phyloP scores from a whole-genome alignment of 1,140 invertebrate species.

The Drosophila mauritiana region DNA sequence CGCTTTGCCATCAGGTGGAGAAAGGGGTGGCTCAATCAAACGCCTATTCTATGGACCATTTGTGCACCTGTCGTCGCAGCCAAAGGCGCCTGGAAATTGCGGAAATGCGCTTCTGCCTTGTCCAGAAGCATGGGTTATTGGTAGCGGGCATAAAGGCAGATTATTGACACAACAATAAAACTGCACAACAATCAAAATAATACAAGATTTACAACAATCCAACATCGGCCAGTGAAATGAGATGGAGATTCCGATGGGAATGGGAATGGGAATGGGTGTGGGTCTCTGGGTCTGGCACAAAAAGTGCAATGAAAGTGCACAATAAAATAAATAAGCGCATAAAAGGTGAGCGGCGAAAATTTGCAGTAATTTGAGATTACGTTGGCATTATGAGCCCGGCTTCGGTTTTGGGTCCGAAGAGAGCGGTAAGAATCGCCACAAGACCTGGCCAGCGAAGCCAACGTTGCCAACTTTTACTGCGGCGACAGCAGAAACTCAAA shows the following conservation, averaged over 20 bases:
- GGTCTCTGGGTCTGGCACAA: conserved; percentile 17
- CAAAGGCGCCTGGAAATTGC: conserved; percentile 50
- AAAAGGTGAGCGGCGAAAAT: conserved; percentile 72
- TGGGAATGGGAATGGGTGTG: neutral
- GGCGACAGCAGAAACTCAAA: conserved; percentile 62
- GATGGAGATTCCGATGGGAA: conserved; percentile 16
- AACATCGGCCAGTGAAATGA: conserved; percentile 19
- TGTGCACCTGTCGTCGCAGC: conserved; percentile 48
- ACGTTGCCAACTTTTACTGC: conserved; percentile 66
- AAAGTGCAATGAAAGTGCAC: conserved; percentile 57
- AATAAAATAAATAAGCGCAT: conserved; percentile 67
- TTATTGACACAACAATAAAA: conserved; percentile 74
- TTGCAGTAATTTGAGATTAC: conserved; percentile 81
- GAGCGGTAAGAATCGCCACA: conserved; percentile 21
- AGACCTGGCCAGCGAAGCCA: conserved; percentile 25
- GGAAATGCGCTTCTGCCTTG: conserved; percentile 46
- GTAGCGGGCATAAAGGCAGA: conserved; percentile 53
- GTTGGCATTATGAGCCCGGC: conserved; percentile 57
- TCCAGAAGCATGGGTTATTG: conserved; percentile 35
- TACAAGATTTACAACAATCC: conserved; percentile 60
- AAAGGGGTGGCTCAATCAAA: conserved; percentile 28
- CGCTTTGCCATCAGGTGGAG: conserved; percentile 20
- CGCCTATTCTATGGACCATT: conserved; percentile 34
- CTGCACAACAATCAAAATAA: conserved; percentile 72
- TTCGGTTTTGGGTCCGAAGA: conserved; percentile 6